Evolutionary conservation across 2,888 invertebrate species (phyloP).

Genomic region (Conistra vaccinii): DNA sequence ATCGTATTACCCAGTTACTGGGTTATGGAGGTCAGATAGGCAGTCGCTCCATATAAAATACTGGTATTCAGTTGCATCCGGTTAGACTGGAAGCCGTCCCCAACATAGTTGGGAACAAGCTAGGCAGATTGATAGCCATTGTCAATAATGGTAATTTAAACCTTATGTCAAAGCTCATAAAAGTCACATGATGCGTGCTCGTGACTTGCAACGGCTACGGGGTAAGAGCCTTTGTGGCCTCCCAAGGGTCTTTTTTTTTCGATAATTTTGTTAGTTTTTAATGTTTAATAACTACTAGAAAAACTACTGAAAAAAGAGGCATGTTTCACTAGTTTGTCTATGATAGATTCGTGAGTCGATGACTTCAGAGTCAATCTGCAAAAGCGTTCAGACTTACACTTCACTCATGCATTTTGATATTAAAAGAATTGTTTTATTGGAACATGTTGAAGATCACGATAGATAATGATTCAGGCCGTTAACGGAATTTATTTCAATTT

Average conservation of each 20-base stretch:
- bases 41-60: no score
- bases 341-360: not conserved
- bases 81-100: no score
- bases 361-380: not conserved
- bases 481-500: not conserved
- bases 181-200: not conserved
- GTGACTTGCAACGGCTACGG: not conserved
- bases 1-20: no score
- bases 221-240: not conserved
- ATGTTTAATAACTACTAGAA: not conserved
- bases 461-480: not conserved
- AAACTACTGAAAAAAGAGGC: not conserved
- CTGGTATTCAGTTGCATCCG: no score
- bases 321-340: not conserved
- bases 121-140: no score
- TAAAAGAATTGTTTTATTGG: not conserved
- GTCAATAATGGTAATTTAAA: conserved; percentile 3
- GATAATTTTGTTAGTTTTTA: not conserved
- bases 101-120: no score
- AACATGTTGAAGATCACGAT: not conserved
- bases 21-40: no score
- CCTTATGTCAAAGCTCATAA: not conserved
- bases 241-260: not conserved
- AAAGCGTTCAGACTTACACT: not conserved
- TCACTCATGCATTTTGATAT: not conserved